Percentiles rank a stretch among this genome's conserved stretches.
Evolutionary conservation across 2,888 invertebrate genomes (phyloP).

Genomic region (Acleris holmiana): DNA sequence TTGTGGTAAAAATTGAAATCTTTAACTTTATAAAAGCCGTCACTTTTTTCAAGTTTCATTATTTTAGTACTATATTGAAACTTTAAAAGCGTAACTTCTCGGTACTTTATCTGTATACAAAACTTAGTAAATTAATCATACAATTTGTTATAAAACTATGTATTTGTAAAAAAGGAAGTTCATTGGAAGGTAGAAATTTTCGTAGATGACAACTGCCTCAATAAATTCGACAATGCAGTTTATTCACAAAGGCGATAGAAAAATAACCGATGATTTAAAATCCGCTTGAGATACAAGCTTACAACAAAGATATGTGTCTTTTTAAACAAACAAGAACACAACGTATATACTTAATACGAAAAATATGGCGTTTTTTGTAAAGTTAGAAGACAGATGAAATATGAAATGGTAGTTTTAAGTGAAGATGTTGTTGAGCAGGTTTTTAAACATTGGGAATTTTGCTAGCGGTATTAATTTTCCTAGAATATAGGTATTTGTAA

Average conservation of each 20-base stretch:
- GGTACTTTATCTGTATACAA: neutral
- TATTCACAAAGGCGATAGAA: slow-evolving; percentile 13
- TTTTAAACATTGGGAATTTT: too few relatives aligned
- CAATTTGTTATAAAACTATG: neutral
- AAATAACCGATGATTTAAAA: slow-evolving; percentile 34
- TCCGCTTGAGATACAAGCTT: slow-evolving; percentile 38
- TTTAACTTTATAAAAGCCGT: too few relatives aligned
- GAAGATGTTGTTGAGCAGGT: neutral
- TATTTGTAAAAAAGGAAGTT: slow-evolving; percentile 4
- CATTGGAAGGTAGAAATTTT: slow-evolving; percentile 23
- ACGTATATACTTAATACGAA: neutral
- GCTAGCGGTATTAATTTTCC: too few relatives aligned
- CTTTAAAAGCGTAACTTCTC: neutral
- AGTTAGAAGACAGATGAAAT: slow-evolving; percentile 8
- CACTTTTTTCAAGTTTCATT: too few relatives aligned
- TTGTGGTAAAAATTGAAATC: too few relatives aligned
- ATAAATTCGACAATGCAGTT: slow-evolving; percentile 57
- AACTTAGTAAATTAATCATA: neutral
- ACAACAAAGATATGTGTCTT: slow-evolving; percentile 18
- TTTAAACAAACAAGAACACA: neutral
- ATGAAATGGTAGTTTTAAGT: slow-evolving; percentile 2
- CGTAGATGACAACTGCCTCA: slow-evolving; percentile 69
- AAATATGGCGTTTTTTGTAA: slow-evolving; percentile 7
- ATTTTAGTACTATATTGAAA: too few relatives aligned
- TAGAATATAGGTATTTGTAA: neutral